phyloP scores from a whole-genome alignment of 1,140 invertebrate species.

The Sminthurides bifidus region DNA sequence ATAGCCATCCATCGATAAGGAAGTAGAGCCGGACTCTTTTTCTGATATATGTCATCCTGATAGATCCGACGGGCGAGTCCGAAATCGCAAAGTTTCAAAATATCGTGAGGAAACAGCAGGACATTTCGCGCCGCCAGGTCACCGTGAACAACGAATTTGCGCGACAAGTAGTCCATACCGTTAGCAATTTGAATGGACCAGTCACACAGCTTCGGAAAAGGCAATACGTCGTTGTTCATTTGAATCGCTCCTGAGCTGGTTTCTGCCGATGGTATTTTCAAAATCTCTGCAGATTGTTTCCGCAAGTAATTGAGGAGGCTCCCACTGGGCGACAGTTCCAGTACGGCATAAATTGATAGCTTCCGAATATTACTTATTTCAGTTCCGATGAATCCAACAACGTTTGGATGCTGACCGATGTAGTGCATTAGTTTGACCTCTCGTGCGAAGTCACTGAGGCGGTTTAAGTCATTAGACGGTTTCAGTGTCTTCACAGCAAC shows the following conservation, averaged over 20 bases:
- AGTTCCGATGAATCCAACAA: constrained; percentile 10
- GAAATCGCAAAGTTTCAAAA: constrained; percentile 12
- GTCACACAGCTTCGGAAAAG: background rate
- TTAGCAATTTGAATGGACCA: background rate
- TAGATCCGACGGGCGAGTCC: constrained; percentile 7
- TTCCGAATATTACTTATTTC: background rate
- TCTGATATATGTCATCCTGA: constrained; percentile 4
- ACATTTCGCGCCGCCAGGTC: constrained; percentile 14
- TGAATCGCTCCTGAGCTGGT: background rate
- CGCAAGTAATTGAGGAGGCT: background rate
- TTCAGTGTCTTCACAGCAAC: too few species aligned
- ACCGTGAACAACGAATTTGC: constrained; percentile 8
- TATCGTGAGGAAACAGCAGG: background rate
- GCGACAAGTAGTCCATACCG: background rate
- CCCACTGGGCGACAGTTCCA: background rate
- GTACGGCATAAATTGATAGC: too few species aligned
- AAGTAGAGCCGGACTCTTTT: constrained; percentile 21
- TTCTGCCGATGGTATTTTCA: background rate
- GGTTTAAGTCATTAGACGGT: too few species aligned
- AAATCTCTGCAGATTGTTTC: background rate
- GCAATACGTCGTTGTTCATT: background rate
- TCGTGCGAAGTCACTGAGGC: constrained; percentile 1
- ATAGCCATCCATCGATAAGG: constrained; percentile 82
- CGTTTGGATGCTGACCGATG: constrained; percentile 5
- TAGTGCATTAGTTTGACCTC: constrained; percentile 19